phyloP scores from a whole-genome alignment of 2,797 vertebrate genomes.

The Gouania willdenowi region DNA sequence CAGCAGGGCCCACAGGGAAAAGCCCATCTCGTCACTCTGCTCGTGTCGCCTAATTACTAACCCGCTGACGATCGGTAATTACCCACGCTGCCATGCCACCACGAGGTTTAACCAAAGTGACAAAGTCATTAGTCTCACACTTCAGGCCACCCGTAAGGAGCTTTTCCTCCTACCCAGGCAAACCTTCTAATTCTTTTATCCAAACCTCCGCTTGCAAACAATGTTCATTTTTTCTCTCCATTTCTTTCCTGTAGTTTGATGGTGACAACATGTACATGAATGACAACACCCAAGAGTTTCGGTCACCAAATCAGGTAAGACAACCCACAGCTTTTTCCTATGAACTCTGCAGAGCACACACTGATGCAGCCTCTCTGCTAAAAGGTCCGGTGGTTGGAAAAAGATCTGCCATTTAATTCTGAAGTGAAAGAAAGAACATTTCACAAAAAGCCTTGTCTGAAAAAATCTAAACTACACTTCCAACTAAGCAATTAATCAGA shows the following conservation, averaged over 20 bases:
- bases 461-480: too few species aligned
- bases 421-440: too few species aligned
- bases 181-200: neutral
- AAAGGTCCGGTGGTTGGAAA: too few species aligned
- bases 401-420: too few species aligned
- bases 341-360: too few species aligned
- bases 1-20: slow-evolving; percentile 62
- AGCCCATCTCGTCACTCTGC: slow-evolving; percentile 65
- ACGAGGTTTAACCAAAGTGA: slow-evolving; percentile 75
- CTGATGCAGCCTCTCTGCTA: too few species aligned
- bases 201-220: neutral
- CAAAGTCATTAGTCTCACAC: slow-evolving; percentile 75
- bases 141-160: slow-evolving; percentile 64
- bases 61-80: slow-evolving; percentile 79
- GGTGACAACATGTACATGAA: slow-evolving; percentile 99
- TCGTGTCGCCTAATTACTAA: slow-evolving; percentile 77
- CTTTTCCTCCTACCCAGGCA: slow-evolving; percentile 22
- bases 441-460: too few species aligned
- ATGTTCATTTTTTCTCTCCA: slow-evolving; percentile 45
- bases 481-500: too few species aligned
- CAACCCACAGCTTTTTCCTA: neutral
- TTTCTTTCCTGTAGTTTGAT: slow-evolving; percentile 89
- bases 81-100: slow-evolving; percentile 68
- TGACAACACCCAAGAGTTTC: slow-evolving; percentile 96
- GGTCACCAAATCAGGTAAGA: slow-evolving; percentile 93